Conservation (phyloP, 2,797 vertebrate genomes). For the Sarcophilus harrisii region DNA sequence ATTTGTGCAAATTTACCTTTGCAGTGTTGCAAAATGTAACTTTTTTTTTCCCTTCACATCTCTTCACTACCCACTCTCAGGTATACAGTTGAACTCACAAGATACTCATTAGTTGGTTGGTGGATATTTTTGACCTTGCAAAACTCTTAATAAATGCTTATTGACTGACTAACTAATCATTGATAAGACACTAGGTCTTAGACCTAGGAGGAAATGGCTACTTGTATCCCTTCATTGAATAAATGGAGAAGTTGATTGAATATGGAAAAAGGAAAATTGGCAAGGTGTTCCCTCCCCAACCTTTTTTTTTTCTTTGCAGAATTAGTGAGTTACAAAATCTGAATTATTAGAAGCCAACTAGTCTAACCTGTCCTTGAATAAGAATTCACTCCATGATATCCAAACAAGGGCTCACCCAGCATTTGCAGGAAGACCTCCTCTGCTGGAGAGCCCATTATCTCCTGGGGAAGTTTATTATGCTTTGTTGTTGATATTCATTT, state of each 20-base stretch:
- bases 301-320: background rate
- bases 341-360: background rate
- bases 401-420: background rate
- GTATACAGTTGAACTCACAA: background rate
- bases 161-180: background rate
- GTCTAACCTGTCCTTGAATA: background rate
- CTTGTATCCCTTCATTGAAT: background rate
- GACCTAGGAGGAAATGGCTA: background rate
- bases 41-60: background rate
- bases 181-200: background rate
- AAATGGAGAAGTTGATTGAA: background rate
- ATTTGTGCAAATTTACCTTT: background rate
- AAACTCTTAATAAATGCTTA: background rate
- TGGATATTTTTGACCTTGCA: background rate
- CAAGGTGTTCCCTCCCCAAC: background rate
- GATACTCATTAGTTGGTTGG: background rate
- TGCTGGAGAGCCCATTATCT: background rate
- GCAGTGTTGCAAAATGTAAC: background rate
- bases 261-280: background rate
- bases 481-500: background rate
- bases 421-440: background rate
- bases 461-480: background rate
- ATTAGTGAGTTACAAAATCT: background rate
- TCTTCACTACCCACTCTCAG: background rate
- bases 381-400: background rate